Percentiles rank a stretch among this genome's conserved stretches.
Evolutionary conservation across 1,140 invertebrate species (phyloP).

Genomic region (Eumeta japonica): DNA sequence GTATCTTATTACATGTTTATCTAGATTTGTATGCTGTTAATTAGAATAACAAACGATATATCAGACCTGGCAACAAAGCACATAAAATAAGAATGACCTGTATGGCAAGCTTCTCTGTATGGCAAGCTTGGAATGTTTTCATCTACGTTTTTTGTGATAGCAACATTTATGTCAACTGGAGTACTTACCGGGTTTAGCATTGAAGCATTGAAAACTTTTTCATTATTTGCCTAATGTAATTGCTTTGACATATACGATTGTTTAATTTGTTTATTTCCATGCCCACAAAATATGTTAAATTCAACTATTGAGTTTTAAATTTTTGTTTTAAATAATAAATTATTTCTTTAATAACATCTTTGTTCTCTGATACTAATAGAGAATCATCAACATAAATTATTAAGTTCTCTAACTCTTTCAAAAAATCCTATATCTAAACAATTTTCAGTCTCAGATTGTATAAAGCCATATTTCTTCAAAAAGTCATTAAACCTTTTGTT

Average conservation of each 20-base stretch:
- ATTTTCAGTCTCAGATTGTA: not conserved
- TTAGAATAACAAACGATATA: constrained; percentile 16
- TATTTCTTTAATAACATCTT: no score
- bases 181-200: constrained; percentile 1
- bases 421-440: not conserved
- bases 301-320: constrained; percentile 18
- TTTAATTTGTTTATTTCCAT: constrained; percentile 7
- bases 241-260: not conserved
- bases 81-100: constrained; percentile 44
- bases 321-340: constrained; percentile 12
- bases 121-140: constrained; percentile 4
- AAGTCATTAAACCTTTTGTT: constrained; percentile 9
- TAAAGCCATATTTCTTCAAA: constrained; percentile 3
- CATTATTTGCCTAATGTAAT: constrained; percentile 4
- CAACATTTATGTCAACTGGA: constrained; percentile 7
- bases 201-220: constrained; percentile 7
- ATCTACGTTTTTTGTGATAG: constrained; percentile 6
- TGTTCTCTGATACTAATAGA: constrained; percentile 4
- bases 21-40: constrained; percentile 26
- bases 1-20: constrained; percentile 32
- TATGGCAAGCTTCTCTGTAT: constrained; percentile 37
- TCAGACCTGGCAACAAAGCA: constrained; percentile 26
- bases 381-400: not conserved
- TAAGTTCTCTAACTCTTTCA: not conserved
- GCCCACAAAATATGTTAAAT: constrained; percentile 14